These are phyloP conservation scores for Drosophila nigromelanica DNA, from an alignment of 1,140 invertebrate genomes.

Conservation along the genomic window DNA sequence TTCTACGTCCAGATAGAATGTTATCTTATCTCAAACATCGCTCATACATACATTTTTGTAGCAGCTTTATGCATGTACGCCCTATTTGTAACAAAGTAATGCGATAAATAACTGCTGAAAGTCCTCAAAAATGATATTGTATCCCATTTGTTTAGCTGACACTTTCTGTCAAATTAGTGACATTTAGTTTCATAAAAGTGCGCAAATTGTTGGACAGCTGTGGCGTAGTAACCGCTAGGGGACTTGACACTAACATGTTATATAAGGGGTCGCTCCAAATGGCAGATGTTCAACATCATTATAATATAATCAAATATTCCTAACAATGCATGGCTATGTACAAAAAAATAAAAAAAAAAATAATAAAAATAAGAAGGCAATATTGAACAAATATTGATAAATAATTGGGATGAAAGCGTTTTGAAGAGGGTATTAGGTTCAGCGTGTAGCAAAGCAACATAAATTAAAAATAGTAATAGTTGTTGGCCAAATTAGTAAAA, in stretches of 20 bases:
- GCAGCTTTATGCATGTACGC: constrained; percentile 20
- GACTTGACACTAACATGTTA: constrained; percentile 5
- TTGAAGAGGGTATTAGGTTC: no score
- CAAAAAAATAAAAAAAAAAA: no score
- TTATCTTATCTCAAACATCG: no score
- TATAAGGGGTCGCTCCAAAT: constrained; percentile 14
- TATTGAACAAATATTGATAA: neutral
- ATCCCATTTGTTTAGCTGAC: constrained; percentile 66
- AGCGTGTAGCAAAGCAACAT: no score
- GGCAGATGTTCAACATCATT: constrained; percentile 28
- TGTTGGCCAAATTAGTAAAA: no score
- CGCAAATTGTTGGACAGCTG: constrained; percentile 50
- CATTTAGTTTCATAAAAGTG: constrained; percentile 71
- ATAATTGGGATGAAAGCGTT: no score
- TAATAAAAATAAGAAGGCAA: neutral
- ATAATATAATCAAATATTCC: constrained; percentile 12
- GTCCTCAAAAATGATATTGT: constrained; percentile 14
- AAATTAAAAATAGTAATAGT: no score
- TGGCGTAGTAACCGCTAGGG: constrained; percentile 5
- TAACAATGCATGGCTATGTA: neutral
- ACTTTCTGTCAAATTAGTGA: constrained; percentile 77
- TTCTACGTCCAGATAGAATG: no score
- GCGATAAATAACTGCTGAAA: constrained; percentile 52
- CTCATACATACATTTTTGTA: neutral
- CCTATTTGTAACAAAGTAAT: constrained; percentile 41